Conservation (phyloP, 2,888 invertebrate species). For the Schizaphis graminum region DNA sequence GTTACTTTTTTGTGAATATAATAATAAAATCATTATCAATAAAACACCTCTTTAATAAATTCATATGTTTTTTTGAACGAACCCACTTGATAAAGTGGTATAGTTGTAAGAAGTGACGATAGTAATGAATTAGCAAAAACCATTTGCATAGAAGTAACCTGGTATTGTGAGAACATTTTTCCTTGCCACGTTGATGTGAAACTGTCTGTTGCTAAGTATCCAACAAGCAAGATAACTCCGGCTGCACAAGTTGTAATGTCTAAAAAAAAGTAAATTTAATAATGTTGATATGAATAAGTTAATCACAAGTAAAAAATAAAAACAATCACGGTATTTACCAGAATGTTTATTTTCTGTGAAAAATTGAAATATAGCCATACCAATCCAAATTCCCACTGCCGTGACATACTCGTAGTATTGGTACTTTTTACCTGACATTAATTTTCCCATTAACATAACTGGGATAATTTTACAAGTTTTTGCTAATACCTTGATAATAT, state of each 20-base stretch:
- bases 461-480: conserved; percentile 99
- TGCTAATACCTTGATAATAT: conserved; percentile 79
- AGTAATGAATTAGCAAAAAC: conserved; percentile 97
- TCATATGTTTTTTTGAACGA: conserved; percentile 80
- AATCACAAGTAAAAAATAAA: background rate
- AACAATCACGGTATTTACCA: conserved; percentile 68
- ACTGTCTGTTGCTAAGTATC: conserved; percentile 95
- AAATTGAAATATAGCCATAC: conserved; percentile 93
- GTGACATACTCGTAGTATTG: conserved; percentile 93
- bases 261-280: conserved; percentile 69
- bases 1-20: background rate
- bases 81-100: conserved; percentile 88
- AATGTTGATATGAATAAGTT: conserved; percentile 4
- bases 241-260: conserved; percentile 79
- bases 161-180: conserved; percentile 85
- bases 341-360: conserved; percentile 79
- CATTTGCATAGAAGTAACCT: conserved; percentile 89
- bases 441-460: conserved; percentile 97
- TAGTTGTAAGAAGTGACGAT: conserved; percentile 88
- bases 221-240: conserved; percentile 85
- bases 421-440: conserved; percentile 89
- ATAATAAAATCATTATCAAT: conserved; percentile 7
- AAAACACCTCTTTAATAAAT: conserved; percentile 79
- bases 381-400: conserved; percentile 89
- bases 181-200: conserved; percentile 99